Conservation (phyloP, 2,888 invertebrate species). For the Dione juno region DNA sequence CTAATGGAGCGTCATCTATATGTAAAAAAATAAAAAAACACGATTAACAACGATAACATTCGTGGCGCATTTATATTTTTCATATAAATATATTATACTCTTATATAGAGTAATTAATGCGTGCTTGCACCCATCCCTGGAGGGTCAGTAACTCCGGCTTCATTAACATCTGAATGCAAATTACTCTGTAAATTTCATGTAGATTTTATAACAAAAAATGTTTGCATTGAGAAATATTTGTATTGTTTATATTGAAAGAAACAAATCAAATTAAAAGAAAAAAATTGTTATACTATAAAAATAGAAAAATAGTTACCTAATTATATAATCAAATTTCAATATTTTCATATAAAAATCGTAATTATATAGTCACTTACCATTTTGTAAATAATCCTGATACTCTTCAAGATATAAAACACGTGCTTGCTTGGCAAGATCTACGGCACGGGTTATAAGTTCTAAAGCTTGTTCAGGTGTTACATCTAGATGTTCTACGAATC, state of each 20-base stretch:
- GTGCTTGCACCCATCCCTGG: slow-evolving; percentile 77
- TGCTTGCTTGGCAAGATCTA: slow-evolving; percentile 89
- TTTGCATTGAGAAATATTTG: too few relatives aligned
- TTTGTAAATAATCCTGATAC: slow-evolving; percentile 71
- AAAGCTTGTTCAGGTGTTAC: slow-evolving; percentile 87
- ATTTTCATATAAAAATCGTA: background rate
- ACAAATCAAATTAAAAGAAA: too few relatives aligned
- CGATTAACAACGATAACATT: slow-evolving; percentile 12
- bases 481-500: slow-evolving; percentile 89
- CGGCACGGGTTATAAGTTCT: slow-evolving; percentile 89
- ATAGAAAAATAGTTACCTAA: too few relatives aligned
- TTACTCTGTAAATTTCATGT: slow-evolving; percentile 66
- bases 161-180: slow-evolving; percentile 69
- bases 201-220: slow-evolving; percentile 30
- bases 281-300: too few relatives aligned
- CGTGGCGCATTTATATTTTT: slow-evolving; percentile 52
- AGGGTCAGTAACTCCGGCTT: slow-evolving; percentile 64
- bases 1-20: slow-evolving; percentile 78
- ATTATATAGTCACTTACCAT: slow-evolving; percentile 56
- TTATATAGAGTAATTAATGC: slow-evolving; percentile 78
- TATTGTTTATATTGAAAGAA: too few relatives aligned
- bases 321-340: background rate
- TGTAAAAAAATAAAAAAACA: slow-evolving; percentile 35
- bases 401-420: slow-evolving; percentile 85
- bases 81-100: slow-evolving; percentile 57